Conservation (phyloP, 2,888 invertebrate genomes). For the Dione juno region DNA sequence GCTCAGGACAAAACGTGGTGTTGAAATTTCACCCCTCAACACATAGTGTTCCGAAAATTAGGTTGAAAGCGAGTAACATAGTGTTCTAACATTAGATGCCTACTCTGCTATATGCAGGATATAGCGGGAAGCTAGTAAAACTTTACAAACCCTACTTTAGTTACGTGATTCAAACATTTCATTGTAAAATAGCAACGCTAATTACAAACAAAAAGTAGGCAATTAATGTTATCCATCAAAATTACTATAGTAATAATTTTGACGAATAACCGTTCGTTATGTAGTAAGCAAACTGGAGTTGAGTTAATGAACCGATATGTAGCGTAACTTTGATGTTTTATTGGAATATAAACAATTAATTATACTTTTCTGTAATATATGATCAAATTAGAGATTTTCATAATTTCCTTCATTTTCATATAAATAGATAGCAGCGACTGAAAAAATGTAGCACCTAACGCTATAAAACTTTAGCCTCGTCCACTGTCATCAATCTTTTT, state of each 20-base stretch:
- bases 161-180: neutral
- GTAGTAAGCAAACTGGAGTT: constrained; percentile 19
- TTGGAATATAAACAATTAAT: neutral
- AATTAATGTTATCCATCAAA: constrained; percentile 28
- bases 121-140: neutral
- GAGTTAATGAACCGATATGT: constrained; percentile 31
- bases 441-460: too few relatives aligned
- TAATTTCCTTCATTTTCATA: too few relatives aligned
- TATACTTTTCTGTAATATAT: too few relatives aligned
- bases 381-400: too few relatives aligned
- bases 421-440: too few relatives aligned
- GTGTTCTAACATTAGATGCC: too few relatives aligned
- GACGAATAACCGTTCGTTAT: constrained; percentile 18
- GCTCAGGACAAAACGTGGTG: neutral
- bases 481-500: too few relatives aligned
- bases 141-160: neutral
- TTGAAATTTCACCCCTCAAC: neutral
- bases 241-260: constrained; percentile 32
- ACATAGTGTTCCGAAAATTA: too few relatives aligned
- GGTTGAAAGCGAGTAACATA: too few relatives aligned
- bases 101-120: too few relatives aligned
- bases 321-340: neutral
- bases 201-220: constrained; percentile 10
- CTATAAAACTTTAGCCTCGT: too few relatives aligned
- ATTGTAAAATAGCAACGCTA: constrained; percentile 7